A percentile compares a stretch with the other conserved stretches of the same genome.
Conservation (phyloP, 1,140 invertebrate species). For the Tribolium madens region DNA sequence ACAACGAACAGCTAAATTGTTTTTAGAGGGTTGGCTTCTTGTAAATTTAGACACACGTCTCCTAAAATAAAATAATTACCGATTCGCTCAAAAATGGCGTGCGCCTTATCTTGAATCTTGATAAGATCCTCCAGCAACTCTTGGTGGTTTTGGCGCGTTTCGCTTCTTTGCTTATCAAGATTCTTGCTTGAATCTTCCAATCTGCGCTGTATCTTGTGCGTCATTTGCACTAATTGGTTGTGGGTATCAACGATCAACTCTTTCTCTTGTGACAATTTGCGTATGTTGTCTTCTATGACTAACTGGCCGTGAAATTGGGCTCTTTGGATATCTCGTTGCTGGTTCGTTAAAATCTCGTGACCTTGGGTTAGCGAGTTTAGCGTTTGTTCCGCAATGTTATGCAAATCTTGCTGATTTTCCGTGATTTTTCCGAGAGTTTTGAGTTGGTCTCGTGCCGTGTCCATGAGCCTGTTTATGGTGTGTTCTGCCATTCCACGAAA, state of each 20-base stretch:
- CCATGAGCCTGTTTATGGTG: constrained; percentile 76
- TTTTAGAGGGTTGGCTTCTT: too few species aligned
- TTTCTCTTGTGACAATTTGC: constrained; percentile 72
- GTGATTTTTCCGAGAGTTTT: constrained; percentile 63
- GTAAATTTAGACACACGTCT: too few species aligned
- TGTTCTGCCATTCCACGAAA: constrained; percentile 77
- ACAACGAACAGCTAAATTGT: too few species aligned
- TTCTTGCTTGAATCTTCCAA: constrained; percentile 70
- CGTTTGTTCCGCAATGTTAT: constrained; percentile 68
- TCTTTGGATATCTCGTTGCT: constrained; percentile 69
- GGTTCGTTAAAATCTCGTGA: constrained; percentile 69
- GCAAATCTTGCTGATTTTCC: constrained; percentile 71
- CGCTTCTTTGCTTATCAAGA: constrained; percentile 66
- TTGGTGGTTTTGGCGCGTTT: constrained; percentile 68
- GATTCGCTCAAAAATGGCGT: constrained; percentile 71
- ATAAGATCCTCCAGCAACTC: constrained; percentile 71
- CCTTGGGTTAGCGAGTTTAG: constrained; percentile 68
- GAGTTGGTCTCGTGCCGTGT: constrained; percentile 66
- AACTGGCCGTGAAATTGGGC: constrained; percentile 69
- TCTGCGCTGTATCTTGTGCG: constrained; percentile 70
- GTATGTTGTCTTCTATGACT: constrained; percentile 70
- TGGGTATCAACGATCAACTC: constrained; percentile 72
- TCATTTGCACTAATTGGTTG: constrained; percentile 69
- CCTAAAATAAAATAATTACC: constrained; percentile 60
- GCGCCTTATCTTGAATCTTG: constrained; percentile 69